Base-by-base conservation (phyloP, 1,140 invertebrate genomes). In the Paraescarpia echinospica region DNA sequence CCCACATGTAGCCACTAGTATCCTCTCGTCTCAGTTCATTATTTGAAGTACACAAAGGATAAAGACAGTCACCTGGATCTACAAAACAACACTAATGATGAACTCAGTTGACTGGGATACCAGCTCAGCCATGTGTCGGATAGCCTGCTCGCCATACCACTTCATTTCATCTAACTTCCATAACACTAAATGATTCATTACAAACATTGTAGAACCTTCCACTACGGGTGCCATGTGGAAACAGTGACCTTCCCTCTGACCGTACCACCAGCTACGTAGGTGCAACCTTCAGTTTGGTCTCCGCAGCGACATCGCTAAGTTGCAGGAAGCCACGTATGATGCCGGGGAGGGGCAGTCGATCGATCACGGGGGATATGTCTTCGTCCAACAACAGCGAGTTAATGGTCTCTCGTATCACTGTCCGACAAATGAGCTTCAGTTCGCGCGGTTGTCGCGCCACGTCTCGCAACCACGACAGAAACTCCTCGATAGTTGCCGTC, bases 371-470 rank as follows among this genome's bases (percentile, higher is more conserved):
- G 33, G 33, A 35, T 33, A 91, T 51, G 41, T 91, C 91, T 12
- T 34, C 48, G 34, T 91, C 91, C 18, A 22, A 22, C 35, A 48
- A 18, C 48, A 48, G 14, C 18, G 41, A 12, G 41, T 51, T 91
- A 9, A 91, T 35, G 33, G 33, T 33, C 34, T 51, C 33, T 14
- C 91, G 34, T 33, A 91, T 59, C 2, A 59, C 91, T 12, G 34
- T 51, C 8, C 91, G 34, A 48, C 91, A 91, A 12, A 91, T 33
- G 12, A 91, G 14, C 91, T 91, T 91, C 91, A 91, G 48, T 48
- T 35, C 34, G 34, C 91, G 91, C 22, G 91, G 91, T 34, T 91
- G 35, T 9, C 33, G 33, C n/a, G 91, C 91, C 12, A 91, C 4
- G 8, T 33, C 33, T 31, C 91, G 33, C 34, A 91, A 35, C 34